Conservation (phyloP, 2,113 vertebrate species). For the Phocoena sinus region DNA sequence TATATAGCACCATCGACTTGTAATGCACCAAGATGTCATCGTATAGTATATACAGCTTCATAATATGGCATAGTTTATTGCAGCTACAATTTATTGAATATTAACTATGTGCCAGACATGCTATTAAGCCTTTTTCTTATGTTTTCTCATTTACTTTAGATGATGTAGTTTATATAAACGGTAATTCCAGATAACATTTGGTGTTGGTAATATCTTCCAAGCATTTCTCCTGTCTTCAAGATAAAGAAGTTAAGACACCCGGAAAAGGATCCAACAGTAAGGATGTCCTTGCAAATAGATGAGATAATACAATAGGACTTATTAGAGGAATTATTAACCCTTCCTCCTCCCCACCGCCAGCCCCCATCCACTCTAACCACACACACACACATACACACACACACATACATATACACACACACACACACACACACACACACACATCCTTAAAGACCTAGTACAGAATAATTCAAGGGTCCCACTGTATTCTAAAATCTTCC, state of each 20-base stretch:
- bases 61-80: constrained; percentile 6
- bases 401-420: background rate
- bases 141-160: constrained; percentile 30
- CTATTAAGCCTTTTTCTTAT: constrained; percentile 29
- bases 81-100: constrained; percentile 44
- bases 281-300: background rate
- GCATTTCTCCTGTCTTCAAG: background rate
- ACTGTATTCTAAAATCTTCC: constrained; percentile 55
- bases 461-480: background rate
- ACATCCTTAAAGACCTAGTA: background rate
- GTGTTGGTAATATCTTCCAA: constrained; percentile 13
- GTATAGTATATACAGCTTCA: background rate
- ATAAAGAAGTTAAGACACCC: constrained; percentile 3
- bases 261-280: background rate
- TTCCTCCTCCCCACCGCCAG: background rate
- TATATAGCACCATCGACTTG: background rate
- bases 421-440: background rate
- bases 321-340: background rate
- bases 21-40: background rate
- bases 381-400: background rate
- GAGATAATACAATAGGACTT: background rate
- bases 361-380: background rate
- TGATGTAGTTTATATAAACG: constrained; percentile 23
- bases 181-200: constrained; percentile 30
- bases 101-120: constrained; percentile 20